phyloP scores from a whole-genome alignment of 35 echinoderm and acorn worm genomes.

The Eucidaris tribuloides region DNA sequence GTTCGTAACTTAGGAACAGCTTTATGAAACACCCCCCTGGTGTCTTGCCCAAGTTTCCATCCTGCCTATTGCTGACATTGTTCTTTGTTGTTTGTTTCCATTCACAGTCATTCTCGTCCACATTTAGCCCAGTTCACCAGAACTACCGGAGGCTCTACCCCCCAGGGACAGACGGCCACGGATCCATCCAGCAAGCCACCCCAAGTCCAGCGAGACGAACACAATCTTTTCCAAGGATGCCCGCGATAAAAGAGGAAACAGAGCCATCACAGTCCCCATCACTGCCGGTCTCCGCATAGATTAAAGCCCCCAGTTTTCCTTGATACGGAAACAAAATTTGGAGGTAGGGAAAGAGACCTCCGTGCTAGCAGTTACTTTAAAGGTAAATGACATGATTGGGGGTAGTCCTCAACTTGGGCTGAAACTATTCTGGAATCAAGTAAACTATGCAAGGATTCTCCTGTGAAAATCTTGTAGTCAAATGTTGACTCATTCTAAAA shows the following conservation, averaged over 20 bases:
- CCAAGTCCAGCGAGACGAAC: not conserved
- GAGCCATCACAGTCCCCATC: not conserved
- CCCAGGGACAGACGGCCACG: not conserved
- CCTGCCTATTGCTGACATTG: too few relatives aligned
- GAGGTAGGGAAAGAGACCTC: too few relatives aligned
- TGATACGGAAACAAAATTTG: not conserved
- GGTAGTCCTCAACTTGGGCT: too few relatives aligned
- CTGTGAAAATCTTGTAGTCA: too few relatives aligned
- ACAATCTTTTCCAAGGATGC: slow-evolving; percentile 15
- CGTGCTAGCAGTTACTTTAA: too few relatives aligned
- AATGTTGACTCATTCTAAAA: too few relatives aligned
- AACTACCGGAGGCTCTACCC: not conserved
- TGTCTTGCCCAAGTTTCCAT: too few relatives aligned
- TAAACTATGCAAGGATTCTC: too few relatives aligned
- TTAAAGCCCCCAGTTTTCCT: not conserved
- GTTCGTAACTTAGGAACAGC: too few relatives aligned
- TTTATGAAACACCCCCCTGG: too few relatives aligned
- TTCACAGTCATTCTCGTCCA: not conserved
- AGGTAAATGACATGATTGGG: too few relatives aligned
- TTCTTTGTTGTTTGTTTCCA: not conserved
- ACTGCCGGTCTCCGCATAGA: not conserved
- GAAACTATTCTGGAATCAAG: too few relatives aligned
- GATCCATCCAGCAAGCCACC: not conserved
- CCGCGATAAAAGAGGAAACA: not conserved
- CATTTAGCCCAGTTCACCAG: not conserved